A percentile compares a stretch with the other conserved stretches of the same genome.
These are phyloP conservation scores for Malurus elegans DNA, from an alignment of 2,113 vertebrate species.

Conservation along the genomic window DNA sequence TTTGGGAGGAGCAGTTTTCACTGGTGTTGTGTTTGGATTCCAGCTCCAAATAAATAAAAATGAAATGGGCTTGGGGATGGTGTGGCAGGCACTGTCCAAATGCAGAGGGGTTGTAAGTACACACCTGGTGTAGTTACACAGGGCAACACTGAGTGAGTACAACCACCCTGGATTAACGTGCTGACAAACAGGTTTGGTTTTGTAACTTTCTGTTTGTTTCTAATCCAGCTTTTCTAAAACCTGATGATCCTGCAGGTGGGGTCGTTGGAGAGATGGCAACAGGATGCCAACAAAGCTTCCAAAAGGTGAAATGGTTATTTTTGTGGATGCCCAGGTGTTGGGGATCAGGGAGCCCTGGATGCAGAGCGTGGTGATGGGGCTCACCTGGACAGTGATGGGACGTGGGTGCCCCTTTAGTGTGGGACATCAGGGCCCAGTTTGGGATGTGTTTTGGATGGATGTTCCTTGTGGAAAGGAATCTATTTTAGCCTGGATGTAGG, in stretches of 20 bases:
- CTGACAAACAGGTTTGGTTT: background rate
- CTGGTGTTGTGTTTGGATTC: background rate
- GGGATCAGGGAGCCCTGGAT: background rate
- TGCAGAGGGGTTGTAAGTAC: background rate
- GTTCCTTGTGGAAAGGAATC: background rate
- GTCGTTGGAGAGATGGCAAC: background rate
- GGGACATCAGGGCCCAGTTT: background rate
- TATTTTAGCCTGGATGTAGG: background rate
- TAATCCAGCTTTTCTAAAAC: background rate
- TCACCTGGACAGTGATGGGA: background rate
- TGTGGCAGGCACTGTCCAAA: background rate
- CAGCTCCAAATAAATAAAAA: background rate
- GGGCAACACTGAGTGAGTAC: background rate
- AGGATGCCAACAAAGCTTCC: background rate
- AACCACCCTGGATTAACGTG: background rate
- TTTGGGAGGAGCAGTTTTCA: background rate
- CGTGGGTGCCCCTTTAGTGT: fast-evolving
- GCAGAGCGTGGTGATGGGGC: background rate
- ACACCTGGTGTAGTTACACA: background rate
- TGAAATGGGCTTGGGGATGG: background rate
- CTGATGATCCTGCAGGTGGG: background rate
- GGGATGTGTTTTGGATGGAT: background rate
- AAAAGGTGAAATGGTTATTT: background rate
- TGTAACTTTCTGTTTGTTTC: background rate
- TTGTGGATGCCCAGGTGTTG: background rate